Base-by-base conservation (phyloP, 2,797 vertebrate species). In the Chaunax sp. region DNA sequence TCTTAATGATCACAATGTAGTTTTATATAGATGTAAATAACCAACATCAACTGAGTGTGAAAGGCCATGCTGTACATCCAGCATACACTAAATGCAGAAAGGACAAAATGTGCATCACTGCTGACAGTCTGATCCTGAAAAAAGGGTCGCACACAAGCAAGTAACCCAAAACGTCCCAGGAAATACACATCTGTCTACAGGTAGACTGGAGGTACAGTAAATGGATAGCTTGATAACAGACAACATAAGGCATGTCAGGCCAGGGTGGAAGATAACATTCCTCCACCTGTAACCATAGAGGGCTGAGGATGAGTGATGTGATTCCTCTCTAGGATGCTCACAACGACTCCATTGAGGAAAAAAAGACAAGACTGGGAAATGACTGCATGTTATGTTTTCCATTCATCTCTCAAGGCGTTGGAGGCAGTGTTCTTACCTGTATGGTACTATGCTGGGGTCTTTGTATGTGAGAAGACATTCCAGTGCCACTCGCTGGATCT, bases 381-480 rank as follows among this genome's bases (percentile, higher is more conserved):
- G 26, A 61, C 59, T 52, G 55, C 46, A 53, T 0, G 13, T 43
- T 11, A 38, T n/a, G 41, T 20, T 28, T 51, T 45, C 40, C 12
- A 19, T 45, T 43, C 9, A 1, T 45, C 8, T 45, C 6, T n/a
- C n/a, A n/a, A n/a, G n/a, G n/a, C 11, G n/a, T 26, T 23, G 35
- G 3, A 0, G 20, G 1, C 18, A 3, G 22, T 37, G 40, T 23
- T 55, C 94, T 93, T 92, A 99, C 98, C 93, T 97, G 84, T 99
- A 99, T 0, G 97, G 97, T 9, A 96, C 87, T 1, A 98, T 80
- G 85, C 94, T 92, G 7, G 96, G 92, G 81, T 98, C 96, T 71
- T 95, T 99, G 85, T 99, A 99, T 0, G 96, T 95, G 89, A 97
- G 92, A 38, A 98, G 76, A 82, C 98, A 99, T 49, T 97, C 96